phyloP scores from a whole-genome alignment of 2,113 vertebrate species.

The Otis tarda region DNA sequence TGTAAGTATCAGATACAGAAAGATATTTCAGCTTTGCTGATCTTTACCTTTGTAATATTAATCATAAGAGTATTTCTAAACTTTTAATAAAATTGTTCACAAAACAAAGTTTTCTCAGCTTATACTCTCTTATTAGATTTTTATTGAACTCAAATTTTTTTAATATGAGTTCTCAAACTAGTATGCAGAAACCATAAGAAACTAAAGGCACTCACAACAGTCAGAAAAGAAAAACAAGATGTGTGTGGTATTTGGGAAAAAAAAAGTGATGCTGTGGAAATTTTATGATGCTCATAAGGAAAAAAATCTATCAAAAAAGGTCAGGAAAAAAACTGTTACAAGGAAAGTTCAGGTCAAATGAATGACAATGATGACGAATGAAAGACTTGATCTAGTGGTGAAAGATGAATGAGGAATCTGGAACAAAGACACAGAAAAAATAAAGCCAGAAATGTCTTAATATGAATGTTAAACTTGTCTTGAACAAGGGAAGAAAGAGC shows the following conservation, averaged over 20 bases:
- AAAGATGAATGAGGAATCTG: background rate
- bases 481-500: background rate
- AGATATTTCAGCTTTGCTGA: background rate
- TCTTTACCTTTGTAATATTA: background rate
- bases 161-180: background rate
- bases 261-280: background rate
- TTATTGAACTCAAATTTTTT: background rate
- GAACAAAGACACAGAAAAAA: background rate
- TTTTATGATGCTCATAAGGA: background rate
- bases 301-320: conserved; percentile 42
- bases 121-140: background rate
- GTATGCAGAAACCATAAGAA: background rate
- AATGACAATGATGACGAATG: background rate
- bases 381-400: background rate
- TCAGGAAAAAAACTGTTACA: background rate
- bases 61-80: background rate
- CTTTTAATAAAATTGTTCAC: background rate
- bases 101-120: background rate
- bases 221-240: background rate
- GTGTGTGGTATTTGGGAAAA: background rate
- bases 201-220: background rate
- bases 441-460: background rate
- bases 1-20: background rate
- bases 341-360: conserved; percentile 37
- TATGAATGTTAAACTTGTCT: background rate